Conservation (phyloP, 2,888 invertebrate genomes). For the Diadegma fenestrale region DNA sequence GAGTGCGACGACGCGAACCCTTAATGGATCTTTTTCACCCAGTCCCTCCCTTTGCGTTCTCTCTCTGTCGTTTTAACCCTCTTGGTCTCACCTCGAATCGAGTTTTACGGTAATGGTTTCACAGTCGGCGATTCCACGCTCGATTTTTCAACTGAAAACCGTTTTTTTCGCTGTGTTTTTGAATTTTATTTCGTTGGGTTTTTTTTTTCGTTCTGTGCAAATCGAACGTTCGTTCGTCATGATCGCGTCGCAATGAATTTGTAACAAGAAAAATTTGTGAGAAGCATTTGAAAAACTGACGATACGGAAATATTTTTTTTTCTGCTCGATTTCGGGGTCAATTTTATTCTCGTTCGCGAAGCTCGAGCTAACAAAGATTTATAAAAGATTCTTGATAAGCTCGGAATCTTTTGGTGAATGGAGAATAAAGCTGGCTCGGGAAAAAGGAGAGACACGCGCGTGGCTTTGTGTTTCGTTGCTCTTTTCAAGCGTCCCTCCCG, state of each 20-base stretch:
- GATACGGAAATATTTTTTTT: too few species aligned
- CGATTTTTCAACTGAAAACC: conserved; percentile 37
- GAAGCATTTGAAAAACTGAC: background rate
- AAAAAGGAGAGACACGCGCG: conserved; percentile 2
- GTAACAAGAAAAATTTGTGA: too few species aligned
- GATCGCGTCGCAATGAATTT: background rate
- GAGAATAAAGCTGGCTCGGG: conserved; percentile 1
- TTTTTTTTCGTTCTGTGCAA: background rate
- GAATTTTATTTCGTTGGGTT: background rate
- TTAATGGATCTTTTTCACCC: conserved; percentile 73
- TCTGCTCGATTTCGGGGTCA: background rate
- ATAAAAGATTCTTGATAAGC: conserved; percentile 36
- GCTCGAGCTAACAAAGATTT: conserved; percentile 3
- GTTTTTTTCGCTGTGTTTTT: background rate
- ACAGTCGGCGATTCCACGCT: conserved; percentile 66
- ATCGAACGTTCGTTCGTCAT: background rate
- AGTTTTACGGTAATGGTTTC: conserved; percentile 74
- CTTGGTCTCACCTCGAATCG: conserved; percentile 17
- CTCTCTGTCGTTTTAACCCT: background rate
- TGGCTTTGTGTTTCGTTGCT: conserved; percentile 11
- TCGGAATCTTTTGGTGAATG: conserved; percentile 14
- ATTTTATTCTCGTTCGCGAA: conserved; percentile 1
- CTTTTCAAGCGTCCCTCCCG: background rate
- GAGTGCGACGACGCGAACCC: conserved; percentile 58
- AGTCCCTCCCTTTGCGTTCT: conserved; percentile 5